Evolutionary conservation across 2,888 invertebrate genomes (phyloP), one percentile per base, ranked within the genome.

Genomic region (Unio pictorum): DNA sequence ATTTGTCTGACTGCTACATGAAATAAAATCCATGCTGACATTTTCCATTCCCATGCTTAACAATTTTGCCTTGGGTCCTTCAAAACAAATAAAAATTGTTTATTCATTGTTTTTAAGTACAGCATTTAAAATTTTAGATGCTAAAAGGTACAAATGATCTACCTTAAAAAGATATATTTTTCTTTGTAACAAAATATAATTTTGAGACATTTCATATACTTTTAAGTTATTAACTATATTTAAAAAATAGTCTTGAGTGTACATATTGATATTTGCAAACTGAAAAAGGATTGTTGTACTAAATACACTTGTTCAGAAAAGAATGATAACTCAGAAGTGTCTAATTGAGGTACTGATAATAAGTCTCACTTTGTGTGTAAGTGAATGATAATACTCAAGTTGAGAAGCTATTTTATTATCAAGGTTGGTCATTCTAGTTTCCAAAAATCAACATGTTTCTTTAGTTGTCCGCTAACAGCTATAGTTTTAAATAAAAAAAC

Each of bases 21-120:
- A 61, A 73, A 81, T 78, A 11, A 45, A 45, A 54, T 83, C 81
- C 71, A 85, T 72, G 59, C 63, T 30, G 1, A 85, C 68, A 59
- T 76, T 78, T 7, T 71, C 74, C 26, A 68, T 64, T 54, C 78
- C 81, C 67, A 64, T 75, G 61, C 66, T 65, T 4, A 81, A 55
- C 30, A 74, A 23, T 34, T 71, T 74, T 45, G 80, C 81, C 65
- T 81, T 81, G n/a, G 70, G 62, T 61, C 84, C 84, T 84, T 64
- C 6, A 76, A 71, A 55, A 63, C 54, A 20, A 64, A 55, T 58
- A 62, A 60, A 57, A 64, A 65, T 54, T 34, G 26, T 57, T 6
- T 65, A 28, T 56, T 4, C 23, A 55, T 26, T 20, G 15, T 45
- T 11, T 15, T 45, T 11, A 45, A 45, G 8, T 15, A 45, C 45